Conservation (phyloP, 2,888 invertebrate species). For the Scaptomyza tumidula region DNA sequence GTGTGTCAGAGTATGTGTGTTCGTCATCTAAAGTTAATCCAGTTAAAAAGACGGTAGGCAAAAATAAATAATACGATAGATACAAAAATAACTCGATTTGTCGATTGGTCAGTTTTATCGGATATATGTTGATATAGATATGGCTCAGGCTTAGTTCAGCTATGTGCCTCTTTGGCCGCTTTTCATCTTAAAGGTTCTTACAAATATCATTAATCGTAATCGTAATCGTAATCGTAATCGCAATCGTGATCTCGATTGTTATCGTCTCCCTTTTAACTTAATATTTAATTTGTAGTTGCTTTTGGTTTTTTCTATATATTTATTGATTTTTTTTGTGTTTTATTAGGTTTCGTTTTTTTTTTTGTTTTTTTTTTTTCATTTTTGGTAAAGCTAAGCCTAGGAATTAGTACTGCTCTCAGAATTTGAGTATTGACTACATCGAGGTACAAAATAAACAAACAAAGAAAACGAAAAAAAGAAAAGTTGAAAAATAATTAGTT, state of each 20-base stretch:
- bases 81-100: neutral
- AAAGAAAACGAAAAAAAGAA: conserved; percentile 63
- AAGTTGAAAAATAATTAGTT: conserved; percentile 63
- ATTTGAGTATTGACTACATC: conserved; percentile 80
- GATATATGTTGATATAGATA: conserved; percentile 11
- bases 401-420: conserved; percentile 76
- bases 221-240: conserved; percentile 9
- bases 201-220: neutral
- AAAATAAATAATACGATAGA: conserved; percentile 2
- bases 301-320: conserved; percentile 27
- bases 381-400: conserved; percentile 62
- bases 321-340: conserved; percentile 35
- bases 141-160: conserved; percentile 22
- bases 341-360: conserved; percentile 27
- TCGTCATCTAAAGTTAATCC: conserved; percentile 13
- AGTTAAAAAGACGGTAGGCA: conserved; percentile 10
- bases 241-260: conserved; percentile 11
- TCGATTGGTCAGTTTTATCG: conserved; percentile 5
- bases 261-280: conserved; percentile 21
- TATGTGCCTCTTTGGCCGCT: conserved; percentile 11
- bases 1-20: neutral
- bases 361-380: conserved; percentile 11
- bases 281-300: conserved; percentile 11
- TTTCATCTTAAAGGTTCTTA: conserved; percentile 5
- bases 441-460: conserved; percentile 41